These are phyloP conservation scores for Rhodeus uyekii DNA, from an alignment of 2,797 vertebrate genomes.

Conservation along the genomic window DNA sequence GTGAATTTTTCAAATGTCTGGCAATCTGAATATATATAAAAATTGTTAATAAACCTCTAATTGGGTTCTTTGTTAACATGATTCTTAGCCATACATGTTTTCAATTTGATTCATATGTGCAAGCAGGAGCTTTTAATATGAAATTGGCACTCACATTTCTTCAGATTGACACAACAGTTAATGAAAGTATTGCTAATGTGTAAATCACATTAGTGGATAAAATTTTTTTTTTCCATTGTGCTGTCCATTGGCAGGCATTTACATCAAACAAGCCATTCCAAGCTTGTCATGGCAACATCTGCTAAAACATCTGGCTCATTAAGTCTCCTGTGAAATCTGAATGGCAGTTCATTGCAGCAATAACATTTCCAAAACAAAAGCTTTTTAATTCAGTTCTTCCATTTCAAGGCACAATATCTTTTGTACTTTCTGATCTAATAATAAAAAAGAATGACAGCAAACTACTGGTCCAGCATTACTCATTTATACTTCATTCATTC, in stretches of 20 bases:
- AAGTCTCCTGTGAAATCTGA: slow-evolving; percentile 19
- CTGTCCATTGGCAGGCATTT: background rate
- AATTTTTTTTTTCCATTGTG: slow-evolving; percentile 10
- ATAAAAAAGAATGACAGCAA: background rate
- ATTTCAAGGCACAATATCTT: slow-evolving; percentile 2
- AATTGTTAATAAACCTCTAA: background rate
- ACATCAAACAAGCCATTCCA: background rate
- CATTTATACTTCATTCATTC: background rate
- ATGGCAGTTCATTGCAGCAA: background rate
- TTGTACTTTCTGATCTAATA: background rate
- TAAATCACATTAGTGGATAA: slow-evolving; percentile 1
- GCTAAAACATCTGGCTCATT: slow-evolving; percentile 30
- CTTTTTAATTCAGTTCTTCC: background rate
- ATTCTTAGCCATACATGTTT: background rate
- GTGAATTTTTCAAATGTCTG: background rate
- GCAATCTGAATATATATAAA: background rate
- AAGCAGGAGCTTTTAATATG: background rate
- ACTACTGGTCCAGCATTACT: background rate
- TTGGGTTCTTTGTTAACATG: background rate
- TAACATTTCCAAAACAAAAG: slow-evolving; percentile 7
- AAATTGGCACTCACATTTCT: background rate
- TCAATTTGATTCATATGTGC: background rate
- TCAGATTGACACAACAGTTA: slow-evolving; percentile 2
- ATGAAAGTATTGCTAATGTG: background rate
- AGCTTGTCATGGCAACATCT: slow-evolving; percentile 23